A percentile compares a stretch with the other conserved stretches of the same genome.
Conservation (phyloP, 2,888 invertebrate genomes). For the Dolichomitus sp. region DNA sequence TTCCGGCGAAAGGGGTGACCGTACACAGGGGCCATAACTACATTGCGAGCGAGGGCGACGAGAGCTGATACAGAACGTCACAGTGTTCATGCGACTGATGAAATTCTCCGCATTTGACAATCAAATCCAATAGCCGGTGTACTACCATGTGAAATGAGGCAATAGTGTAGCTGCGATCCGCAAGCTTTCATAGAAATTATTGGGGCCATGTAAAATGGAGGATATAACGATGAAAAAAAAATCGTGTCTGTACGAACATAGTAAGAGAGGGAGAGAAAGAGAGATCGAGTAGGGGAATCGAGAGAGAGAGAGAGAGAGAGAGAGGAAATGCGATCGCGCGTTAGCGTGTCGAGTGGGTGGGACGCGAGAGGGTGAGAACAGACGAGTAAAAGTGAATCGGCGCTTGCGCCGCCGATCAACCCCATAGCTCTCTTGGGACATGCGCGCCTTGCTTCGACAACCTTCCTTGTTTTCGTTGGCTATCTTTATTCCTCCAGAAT, state of each 20-base stretch:
- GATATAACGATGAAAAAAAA: constrained; percentile 19
- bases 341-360: constrained; percentile 38
- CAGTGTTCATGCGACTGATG: constrained; percentile 12
- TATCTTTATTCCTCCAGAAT: constrained; percentile 42
- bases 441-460: constrained; percentile 67
- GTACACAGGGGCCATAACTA: constrained; percentile 22
- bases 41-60: constrained; percentile 30
- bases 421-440: constrained; percentile 58
- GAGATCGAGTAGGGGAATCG: constrained; percentile 47
- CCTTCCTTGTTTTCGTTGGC: constrained; percentile 65
- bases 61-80: not conserved
- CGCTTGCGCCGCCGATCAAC: constrained; percentile 79
- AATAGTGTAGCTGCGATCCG: not conserved
- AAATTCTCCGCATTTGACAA: constrained; percentile 44
- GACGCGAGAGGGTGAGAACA: constrained; percentile 62
- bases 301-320: constrained; percentile 45
- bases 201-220: constrained; percentile 24
- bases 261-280: not conserved
- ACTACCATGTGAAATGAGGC: constrained; percentile 14
- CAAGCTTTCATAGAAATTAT: constrained; percentile 29
- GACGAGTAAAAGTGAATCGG: constrained; percentile 75
- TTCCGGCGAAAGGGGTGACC: constrained; percentile 54
- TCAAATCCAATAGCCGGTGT: constrained; percentile 24
- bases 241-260: not conserved
- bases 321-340: constrained; percentile 24